Evolutionary conservation across 1,140 invertebrate genomes (phyloP), one percentile per base, ranked within the genome.

Genomic region (Onthophagus taurus): DNA sequence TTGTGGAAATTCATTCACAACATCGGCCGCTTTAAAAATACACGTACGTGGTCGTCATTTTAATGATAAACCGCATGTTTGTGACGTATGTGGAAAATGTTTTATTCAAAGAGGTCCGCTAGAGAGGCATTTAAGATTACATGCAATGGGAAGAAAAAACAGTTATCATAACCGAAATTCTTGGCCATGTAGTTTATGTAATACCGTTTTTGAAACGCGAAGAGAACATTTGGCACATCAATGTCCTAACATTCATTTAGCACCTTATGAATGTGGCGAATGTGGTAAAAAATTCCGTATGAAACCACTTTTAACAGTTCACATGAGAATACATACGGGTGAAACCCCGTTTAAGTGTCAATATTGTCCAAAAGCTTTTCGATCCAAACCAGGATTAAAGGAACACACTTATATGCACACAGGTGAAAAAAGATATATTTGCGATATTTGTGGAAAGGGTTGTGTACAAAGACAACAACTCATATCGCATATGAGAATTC

Each of bases 21-120:
- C 83, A 30, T 72, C 75, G 33, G 85, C 85, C 26, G 81, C 89
- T 49, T 77, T 89, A 66, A 85, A 80, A 31, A 74, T 87, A 14
- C 90, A 93, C 56, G 77, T 89, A 71, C 47, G 37, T 31, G 77
- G 78, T 29, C 82, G 80, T 17, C 83, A 87, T 52, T 65, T 67
- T 33, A 70, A 71, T 2, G 64, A 70, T 29, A 57, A 65, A 8
- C 71, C 68, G 12, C 74, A 71, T 33, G 60, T 60, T 21, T 72
- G 72, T 49, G 59, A 57, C 2, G 48, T 70, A 3, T 74, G 72
- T 37, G n/a, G n/a, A n/a, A n/a, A n/a, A n/a, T n/a, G n/a, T n/a
- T n/a, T n/a, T n/a, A n/a, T n/a, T n/a, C n/a, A n/a, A n/a, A n/a
- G n/a, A n/a, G n/a, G n/a, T n/a, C n/a, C n/a, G n/a, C n/a, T n/a